Percentiles rank a stretch among this genome's conserved stretches.
phyloP scores from a whole-genome alignment of 2,113 vertebrate species.

The Melanerpes formicivorus region DNA sequence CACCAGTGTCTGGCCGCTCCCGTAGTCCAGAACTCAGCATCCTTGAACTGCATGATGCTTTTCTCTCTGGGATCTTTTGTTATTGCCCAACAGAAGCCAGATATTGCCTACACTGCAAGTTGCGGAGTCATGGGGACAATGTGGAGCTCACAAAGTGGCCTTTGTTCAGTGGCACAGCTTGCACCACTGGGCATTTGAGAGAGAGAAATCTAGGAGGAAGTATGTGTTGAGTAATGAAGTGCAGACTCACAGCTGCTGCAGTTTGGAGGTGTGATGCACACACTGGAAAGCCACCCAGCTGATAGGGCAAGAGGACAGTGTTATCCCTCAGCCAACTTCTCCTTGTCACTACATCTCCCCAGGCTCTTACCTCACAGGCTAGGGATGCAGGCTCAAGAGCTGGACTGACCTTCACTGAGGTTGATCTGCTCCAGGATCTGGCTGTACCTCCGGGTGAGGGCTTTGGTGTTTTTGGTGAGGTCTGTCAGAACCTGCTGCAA shows the following conservation, averaged over 20 bases:
- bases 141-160: neutral
- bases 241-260: neutral
- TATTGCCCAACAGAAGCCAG: neutral
- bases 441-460: conserved; percentile 84
- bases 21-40: neutral
- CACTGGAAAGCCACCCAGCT: neutral
- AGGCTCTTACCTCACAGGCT: neutral
- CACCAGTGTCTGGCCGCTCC: neutral
- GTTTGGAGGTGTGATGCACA: neutral
- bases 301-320: neutral
- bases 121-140: neutral
- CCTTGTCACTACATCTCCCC: neutral
- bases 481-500: conserved; percentile 82
- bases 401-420: conserved; percentile 10
- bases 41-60: neutral
- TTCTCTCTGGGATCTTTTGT: neutral
- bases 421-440: conserved; percentile 81
- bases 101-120: neutral
- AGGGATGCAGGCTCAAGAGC: neutral
- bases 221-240: neutral
- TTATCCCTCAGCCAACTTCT: neutral
- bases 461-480: conserved; percentile 82
- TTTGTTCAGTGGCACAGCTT: neutral
- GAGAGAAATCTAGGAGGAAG: neutral
- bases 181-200: neutral